Evolutionary conservation across 2,797 vertebrate species (phyloP).

Genomic region (Manis crassicaudata): DNA sequence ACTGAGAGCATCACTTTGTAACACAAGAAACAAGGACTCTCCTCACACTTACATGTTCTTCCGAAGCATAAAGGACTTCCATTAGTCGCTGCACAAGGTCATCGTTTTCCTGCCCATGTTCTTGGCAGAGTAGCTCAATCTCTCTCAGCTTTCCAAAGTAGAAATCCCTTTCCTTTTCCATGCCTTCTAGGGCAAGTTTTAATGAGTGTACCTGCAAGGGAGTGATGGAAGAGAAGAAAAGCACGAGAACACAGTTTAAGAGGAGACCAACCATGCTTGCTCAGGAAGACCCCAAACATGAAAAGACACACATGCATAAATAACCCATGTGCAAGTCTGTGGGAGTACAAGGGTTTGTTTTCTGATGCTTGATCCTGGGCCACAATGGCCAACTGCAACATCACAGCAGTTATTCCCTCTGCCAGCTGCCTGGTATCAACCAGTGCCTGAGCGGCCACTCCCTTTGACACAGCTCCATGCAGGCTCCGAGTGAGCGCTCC

Average conservation of each 20-base stretch:
- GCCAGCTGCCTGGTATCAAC: not conserved
- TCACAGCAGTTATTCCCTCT: not conserved
- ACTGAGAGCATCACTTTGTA: not conserved
- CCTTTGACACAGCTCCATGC: accelerated
- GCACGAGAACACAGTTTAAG: not conserved
- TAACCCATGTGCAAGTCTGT: accelerated
- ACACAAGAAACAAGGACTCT: too few relatives aligned
- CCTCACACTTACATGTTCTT: constrained; percentile 92
- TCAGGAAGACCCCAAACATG: accelerated
- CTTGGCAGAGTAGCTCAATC: constrained; percentile 98
- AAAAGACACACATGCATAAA: not conserved
- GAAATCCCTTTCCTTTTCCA: constrained; percentile 99
- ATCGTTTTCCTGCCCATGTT: constrained; percentile 94
- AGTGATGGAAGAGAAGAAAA: not conserved
- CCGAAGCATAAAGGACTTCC: constrained; percentile 97
- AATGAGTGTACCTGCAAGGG: constrained; percentile 93
- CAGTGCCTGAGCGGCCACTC: too few relatives aligned
- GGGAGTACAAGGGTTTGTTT: not conserved
- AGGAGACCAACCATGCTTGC: not conserved
- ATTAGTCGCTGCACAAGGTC: constrained; percentile 95
- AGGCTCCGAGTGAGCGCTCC: not conserved
- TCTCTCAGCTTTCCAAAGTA: constrained; percentile 99
- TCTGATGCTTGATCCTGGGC: not conserved
- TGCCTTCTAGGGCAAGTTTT: constrained; percentile 97
- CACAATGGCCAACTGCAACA: not conserved